These are phyloP conservation scores for Latrodectus elegans DNA, from an alignment of 2,888 invertebrate species.

Conservation along the genomic window DNA sequence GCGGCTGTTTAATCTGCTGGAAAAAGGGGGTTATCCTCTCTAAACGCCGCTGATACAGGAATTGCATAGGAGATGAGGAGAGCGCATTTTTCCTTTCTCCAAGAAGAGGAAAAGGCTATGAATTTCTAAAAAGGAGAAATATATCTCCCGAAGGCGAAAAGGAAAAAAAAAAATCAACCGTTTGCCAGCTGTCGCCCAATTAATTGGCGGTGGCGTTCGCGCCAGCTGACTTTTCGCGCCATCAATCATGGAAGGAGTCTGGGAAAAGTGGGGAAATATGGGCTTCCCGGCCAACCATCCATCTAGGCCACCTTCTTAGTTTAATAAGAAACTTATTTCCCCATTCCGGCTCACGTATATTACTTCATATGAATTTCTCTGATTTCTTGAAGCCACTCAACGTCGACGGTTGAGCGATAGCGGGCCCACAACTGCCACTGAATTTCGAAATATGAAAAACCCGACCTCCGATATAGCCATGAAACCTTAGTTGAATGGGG, in stretches of 20 bases:
- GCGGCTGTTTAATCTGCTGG: not conserved
- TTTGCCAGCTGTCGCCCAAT: slow-evolving; percentile 62
- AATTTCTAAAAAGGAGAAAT: slow-evolving; percentile 55
- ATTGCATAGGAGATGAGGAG: slow-evolving; percentile 23
- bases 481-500: too few relatives aligned
- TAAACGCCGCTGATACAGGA: not conserved
- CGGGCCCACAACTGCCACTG: too few relatives aligned
- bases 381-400: slow-evolving; percentile 16
- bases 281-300: slow-evolving; percentile 27
- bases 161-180: slow-evolving; percentile 22
- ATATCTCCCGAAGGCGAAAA: slow-evolving; percentile 11
- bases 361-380: slow-evolving; percentile 24
- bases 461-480: too few relatives aligned
- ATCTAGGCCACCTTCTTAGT: slow-evolving; percentile 42
- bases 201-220: slow-evolving; percentile 66
- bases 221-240: slow-evolving; percentile 65
- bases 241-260: slow-evolving; percentile 54
- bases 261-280: slow-evolving; percentile 13
- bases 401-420: slow-evolving; percentile 13
- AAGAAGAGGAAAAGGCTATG: slow-evolving; percentile 32
- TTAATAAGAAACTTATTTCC: slow-evolving; percentile 56
- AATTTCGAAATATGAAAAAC: too few relatives aligned
- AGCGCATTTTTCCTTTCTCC: slow-evolving; percentile 5
- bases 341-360: slow-evolving; percentile 8
- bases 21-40: not conserved